A percentile compares a stretch with the other conserved stretches of the same genome.
Evolutionary conservation across 2,113 vertebrate species (phyloP).

Genomic region (Hyaena hyaena): DNA sequence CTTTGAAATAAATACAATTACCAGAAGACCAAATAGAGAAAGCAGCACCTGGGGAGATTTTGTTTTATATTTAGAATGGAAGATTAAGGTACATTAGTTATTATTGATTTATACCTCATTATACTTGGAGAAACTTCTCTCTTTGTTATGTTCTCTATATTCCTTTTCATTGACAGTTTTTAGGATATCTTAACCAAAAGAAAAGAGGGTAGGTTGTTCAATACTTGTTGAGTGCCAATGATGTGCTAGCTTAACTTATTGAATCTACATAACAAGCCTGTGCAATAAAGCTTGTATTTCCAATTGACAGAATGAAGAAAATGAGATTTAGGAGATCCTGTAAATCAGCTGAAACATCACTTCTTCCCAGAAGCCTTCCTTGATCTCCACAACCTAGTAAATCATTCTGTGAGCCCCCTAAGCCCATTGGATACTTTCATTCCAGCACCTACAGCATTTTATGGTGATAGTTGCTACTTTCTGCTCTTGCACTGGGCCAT

Average conservation of each 20-base stretch:
- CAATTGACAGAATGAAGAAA: neutral
- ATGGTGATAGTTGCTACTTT: neutral
- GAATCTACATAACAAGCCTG: neutral
- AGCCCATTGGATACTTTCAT: neutral
- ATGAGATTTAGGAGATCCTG: neutral
- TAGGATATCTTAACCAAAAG: neutral
- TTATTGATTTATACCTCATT: constrained; percentile 43
- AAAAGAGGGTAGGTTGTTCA: neutral
- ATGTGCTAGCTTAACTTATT: neutral
- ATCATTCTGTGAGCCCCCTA: neutral
- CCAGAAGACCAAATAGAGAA: constrained; percentile 18
- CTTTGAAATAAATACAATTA: neutral
- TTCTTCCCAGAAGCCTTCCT: neutral
- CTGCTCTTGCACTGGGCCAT: neutral
- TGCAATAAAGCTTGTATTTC: neutral
- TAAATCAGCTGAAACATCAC: rapidly evolving
- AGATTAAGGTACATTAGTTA: constrained; percentile 2
- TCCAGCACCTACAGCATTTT: neutral
- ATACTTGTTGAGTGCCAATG: neutral
- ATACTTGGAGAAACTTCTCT: neutral
- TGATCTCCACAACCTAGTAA: neutral
- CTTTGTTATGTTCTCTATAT: neutral
- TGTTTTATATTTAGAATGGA: constrained; percentile 22
- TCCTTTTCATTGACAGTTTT: neutral
- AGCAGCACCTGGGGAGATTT: neutral